These are phyloP conservation scores for Scolopax rusticola DNA, from an alignment of 2,797 vertebrate genomes.

Conservation along the genomic window DNA sequence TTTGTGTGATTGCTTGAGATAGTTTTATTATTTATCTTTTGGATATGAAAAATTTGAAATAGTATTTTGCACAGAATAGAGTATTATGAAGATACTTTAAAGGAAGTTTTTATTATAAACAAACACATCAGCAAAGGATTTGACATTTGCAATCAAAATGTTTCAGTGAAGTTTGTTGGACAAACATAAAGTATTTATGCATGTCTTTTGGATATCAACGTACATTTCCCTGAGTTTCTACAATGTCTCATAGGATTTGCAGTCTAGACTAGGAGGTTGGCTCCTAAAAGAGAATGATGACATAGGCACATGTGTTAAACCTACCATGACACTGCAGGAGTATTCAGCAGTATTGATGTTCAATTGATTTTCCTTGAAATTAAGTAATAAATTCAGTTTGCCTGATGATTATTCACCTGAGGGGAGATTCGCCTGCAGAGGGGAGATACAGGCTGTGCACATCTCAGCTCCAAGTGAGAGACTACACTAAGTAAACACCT, in stretches of 20 bases:
- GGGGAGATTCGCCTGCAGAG: not conserved
- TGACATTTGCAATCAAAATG: not conserved
- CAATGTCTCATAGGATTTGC: not conserved
- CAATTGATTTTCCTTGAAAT: not conserved
- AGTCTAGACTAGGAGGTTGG: not conserved
- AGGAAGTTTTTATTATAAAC: not conserved
- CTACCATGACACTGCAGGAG: not conserved
- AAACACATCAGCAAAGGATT: not conserved
- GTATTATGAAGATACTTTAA: not conserved
- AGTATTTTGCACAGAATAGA: fast-evolving
- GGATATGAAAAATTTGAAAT: not conserved
- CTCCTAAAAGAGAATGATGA: not conserved
- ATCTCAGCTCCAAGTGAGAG: not conserved
- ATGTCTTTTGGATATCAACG: not conserved
- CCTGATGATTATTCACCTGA: not conserved
- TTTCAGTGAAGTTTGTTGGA: not conserved
- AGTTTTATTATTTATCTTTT: not conserved
- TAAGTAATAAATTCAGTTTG: not conserved
- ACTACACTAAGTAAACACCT: not conserved
- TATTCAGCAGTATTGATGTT: not conserved
- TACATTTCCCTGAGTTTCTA: not conserved
- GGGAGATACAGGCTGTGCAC: not conserved
- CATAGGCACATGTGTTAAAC: not conserved
- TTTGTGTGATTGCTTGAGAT: not conserved
- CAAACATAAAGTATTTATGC: not conserved